Evolutionary conservation across 2,888 invertebrate genomes (phyloP).

Genomic region (Ernsta delagoae): DNA sequence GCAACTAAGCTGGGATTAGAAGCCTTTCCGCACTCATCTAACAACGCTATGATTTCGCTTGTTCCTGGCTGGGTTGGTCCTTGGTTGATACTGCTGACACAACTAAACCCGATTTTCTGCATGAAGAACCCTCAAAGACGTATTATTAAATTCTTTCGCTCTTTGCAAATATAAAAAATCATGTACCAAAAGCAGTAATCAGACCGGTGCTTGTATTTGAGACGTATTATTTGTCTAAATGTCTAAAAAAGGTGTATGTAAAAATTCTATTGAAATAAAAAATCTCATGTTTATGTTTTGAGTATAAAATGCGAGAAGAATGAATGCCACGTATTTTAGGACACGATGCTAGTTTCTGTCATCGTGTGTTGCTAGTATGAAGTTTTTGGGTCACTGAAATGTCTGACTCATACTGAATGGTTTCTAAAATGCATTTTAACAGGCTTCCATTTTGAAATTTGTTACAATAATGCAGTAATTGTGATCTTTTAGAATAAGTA

Average conservation of each 20-base stretch:
- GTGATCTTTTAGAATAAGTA: too few relatives aligned
- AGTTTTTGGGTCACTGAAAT: background rate
- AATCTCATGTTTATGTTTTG: background rate
- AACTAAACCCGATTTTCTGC: background rate
- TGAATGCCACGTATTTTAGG: background rate
- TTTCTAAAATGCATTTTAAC: background rate
- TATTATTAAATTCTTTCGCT: too few relatives aligned
- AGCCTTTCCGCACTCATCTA: slow-evolving; percentile 17
- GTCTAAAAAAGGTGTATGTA: too few relatives aligned
- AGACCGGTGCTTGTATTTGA: too few relatives aligned
- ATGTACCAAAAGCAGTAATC: too few relatives aligned
- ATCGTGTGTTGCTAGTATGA: background rate
- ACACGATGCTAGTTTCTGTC: background rate
- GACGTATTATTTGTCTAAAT: too few relatives aligned
- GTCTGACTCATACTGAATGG: background rate
- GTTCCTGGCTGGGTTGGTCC: too few relatives aligned
- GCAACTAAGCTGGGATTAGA: slow-evolving; percentile 27
- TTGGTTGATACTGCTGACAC: background rate
- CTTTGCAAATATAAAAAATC: too few relatives aligned
- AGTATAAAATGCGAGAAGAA: background rate
- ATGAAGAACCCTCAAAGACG: background rate
- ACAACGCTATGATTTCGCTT: slow-evolving; percentile 7
- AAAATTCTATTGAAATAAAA: background rate
- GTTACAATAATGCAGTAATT: too few relatives aligned
- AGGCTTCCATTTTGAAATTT: background rate